Percentiles rank a stretch among this genome's conserved stretches.
Evolutionary conservation across 2,797 vertebrate genomes (phyloP).

Genomic region (Sebastes matsubarae): DNA sequence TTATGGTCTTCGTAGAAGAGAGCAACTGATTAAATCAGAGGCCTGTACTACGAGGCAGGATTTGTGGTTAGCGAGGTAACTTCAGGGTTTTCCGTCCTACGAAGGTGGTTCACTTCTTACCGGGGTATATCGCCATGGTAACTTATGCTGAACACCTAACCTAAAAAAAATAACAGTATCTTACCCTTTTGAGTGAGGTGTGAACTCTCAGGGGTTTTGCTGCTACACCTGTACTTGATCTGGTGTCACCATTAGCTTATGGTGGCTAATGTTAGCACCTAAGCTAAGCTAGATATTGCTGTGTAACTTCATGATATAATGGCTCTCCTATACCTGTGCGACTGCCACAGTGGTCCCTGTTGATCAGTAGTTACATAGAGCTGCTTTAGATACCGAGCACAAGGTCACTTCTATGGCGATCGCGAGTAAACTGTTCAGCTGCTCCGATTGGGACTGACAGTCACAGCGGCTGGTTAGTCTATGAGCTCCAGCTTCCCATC

Average conservation of each 20-base stretch:
- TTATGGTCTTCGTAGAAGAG: background rate
- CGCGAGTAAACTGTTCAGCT: background rate
- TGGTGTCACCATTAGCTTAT: background rate
- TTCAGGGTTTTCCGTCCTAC: too few relatives aligned
- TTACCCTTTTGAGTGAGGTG: background rate
- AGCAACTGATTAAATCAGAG: background rate
- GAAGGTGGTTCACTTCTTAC: too few relatives aligned
- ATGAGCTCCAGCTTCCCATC: background rate
- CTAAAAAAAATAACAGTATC: too few relatives aligned
- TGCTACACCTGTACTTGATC: too few relatives aligned
- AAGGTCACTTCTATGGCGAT: background rate
- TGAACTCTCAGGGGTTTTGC: background rate
- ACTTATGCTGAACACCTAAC: too few relatives aligned
- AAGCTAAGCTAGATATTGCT: background rate
- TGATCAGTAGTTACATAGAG: background rate
- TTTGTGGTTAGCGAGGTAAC: too few relatives aligned
- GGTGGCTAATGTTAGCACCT: background rate
- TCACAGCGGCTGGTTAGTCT: background rate
- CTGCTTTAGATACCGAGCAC: background rate
- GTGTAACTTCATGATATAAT: background rate
- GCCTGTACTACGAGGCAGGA: background rate
- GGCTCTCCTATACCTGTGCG: background rate
- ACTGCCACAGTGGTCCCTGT: background rate
- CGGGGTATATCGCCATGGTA: rapidly evolving
- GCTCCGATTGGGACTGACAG: background rate